Percentiles rank a stretch among this genome's conserved stretches.
Evolutionary conservation across 2,888 invertebrate species (phyloP).

Genomic region (Agonopterix subpropinquella): DNA sequence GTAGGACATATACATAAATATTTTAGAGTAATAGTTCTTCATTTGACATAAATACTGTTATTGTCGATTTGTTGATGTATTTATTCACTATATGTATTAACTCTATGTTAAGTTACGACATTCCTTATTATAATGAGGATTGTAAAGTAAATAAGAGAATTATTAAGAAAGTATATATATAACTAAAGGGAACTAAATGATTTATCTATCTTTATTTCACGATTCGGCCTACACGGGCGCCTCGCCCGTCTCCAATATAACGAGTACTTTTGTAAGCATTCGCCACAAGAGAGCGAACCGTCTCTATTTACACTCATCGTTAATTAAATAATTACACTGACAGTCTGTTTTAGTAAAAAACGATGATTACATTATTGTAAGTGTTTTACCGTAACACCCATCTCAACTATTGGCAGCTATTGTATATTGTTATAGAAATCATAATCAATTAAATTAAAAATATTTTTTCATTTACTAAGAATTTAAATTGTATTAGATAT

Average conservation of each 20-base stretch:
- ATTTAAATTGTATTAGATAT: conserved; percentile 5
- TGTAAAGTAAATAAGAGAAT: conserved; percentile 53
- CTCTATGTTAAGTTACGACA: conserved; percentile 53
- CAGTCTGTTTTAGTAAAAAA: no score
- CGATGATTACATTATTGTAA: no score
- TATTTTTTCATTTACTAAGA: conserved; percentile 15
- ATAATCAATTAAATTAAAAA: conserved; percentile 12
- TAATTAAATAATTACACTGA: no score
- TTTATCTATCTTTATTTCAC: conserved; percentile 45
- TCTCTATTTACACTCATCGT: conserved; percentile 1
- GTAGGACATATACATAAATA: conserved; percentile 68
- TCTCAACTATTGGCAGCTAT: conserved; percentile 64
- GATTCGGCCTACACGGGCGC: conserved; percentile 57
- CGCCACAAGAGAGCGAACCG: conserved; percentile 6
- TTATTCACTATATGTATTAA: conserved; percentile 49
- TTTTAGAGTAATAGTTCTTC: conserved; percentile 62
- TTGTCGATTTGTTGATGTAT: conserved; percentile 55
- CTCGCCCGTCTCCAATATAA: not conserved
- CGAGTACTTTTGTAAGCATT: not conserved
- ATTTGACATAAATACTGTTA: conserved; percentile 57
- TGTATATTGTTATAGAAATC: conserved; percentile 27
- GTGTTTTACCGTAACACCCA: conserved; percentile 31
- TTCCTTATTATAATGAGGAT: conserved; percentile 60
- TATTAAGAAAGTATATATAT: conserved; percentile 56
- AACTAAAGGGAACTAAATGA: conserved; percentile 29